Percentiles rank a stretch among this genome's conserved stretches.
Evolutionary conservation across 1,140 invertebrate genomes (phyloP).

Genomic region (Liolophura sinensis): DNA sequence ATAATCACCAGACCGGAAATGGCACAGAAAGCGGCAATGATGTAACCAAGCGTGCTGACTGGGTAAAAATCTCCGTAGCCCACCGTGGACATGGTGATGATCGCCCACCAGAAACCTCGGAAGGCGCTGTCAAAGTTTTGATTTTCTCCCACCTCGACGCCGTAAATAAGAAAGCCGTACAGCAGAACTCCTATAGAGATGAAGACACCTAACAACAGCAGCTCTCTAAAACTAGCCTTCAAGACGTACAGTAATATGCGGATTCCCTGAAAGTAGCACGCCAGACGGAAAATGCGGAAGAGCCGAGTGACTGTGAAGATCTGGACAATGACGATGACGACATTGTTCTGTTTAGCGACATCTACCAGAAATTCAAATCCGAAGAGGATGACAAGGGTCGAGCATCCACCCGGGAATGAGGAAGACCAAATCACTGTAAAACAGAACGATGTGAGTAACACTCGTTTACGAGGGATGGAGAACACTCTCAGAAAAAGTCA

Average conservation of each 20-base stretch:
- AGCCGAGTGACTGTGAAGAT: conserved; percentile 99
- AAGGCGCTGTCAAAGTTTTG: conserved; percentile 6
- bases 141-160: conserved; percentile 6
- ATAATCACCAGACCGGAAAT: conserved; percentile 4
- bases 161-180: conserved; percentile 17
- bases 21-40: conserved; percentile 9
- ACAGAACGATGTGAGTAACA: conserved; percentile 48
- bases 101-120: conserved; percentile 19
- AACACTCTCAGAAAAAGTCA: conserved; percentile 48
- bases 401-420: conserved; percentile 48
- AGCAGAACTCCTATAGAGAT: conserved; percentile 17
- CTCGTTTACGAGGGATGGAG: conserved; percentile 46
- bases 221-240: conserved; percentile 19
- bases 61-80: conserved; percentile 12
- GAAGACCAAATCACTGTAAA: conserved; percentile 52
- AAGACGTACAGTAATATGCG: conserved; percentile 98
- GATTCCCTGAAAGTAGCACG: conserved; percentile 96
- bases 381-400: conserved; percentile 34
- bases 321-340: conserved; percentile 48
- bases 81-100: conserved; percentile 60
- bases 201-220: conserved; percentile 13
- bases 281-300: conserved; percentile 95
- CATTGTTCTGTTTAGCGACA: conserved; percentile 11
- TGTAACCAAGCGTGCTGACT: conserved; percentile 60
- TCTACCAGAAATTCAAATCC: conserved; percentile 30